Percentiles rank a stretch among this genome's conserved stretches.
Conservation (phyloP, 2,888 invertebrate species). For the Pristionchus exspectatus region DNA sequence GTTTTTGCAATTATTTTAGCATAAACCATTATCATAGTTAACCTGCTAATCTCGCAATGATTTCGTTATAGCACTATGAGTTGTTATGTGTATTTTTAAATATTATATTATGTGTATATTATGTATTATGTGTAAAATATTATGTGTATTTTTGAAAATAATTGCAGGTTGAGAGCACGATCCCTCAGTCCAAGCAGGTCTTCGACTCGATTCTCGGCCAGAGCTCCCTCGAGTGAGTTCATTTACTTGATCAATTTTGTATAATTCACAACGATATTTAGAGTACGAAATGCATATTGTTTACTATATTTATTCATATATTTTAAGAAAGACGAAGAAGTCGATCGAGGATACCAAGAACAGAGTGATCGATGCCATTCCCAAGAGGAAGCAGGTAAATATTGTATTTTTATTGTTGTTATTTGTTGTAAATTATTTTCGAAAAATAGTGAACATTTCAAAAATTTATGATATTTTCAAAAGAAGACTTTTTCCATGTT, state of each 20-base stretch:
- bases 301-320: not conserved
- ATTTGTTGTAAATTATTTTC: not conserved
- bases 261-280: not conserved
- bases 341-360: constrained; percentile 61
- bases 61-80: too few species aligned
- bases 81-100: not conserved
- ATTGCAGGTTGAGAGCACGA: constrained; percentile 63
- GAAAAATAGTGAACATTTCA: not conserved
- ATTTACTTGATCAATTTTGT: not conserved
- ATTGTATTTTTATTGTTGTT: not conserved
- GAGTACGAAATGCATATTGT: too few species aligned
- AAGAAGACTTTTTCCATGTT: not conserved
- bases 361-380: constrained; percentile 59
- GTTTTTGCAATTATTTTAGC: too few species aligned
- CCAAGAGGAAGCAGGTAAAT: constrained; percentile 61
- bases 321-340: constrained; percentile 60
- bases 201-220: constrained; percentile 69
- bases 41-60: too few species aligned
- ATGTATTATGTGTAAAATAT: too few species aligned
- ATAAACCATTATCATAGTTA: too few species aligned
- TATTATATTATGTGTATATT: too few species aligned
- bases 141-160: not conserved
- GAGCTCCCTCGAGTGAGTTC: constrained; percentile 62
- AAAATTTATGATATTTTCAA: not conserved
- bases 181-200: constrained; percentile 67